Conservation (phyloP, 2,888 invertebrate genomes). For the Serripes groenlandicus region DNA sequence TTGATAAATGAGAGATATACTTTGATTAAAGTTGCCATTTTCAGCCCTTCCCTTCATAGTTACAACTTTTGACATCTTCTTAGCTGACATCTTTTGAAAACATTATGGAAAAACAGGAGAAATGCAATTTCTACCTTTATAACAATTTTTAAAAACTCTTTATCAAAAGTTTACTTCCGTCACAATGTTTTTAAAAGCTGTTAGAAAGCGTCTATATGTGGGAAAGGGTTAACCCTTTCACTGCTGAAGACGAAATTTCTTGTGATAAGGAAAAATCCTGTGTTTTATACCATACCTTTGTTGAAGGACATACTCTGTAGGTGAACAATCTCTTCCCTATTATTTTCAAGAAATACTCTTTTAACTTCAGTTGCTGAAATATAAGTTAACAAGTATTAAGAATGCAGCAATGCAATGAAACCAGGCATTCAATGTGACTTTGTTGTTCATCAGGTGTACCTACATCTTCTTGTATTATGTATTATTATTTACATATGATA, state of each 20-base stretch:
- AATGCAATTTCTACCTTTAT: not conserved
- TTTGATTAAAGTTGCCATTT: no score
- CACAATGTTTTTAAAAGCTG: no score
- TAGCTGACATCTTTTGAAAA: no score
- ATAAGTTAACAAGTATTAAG: not conserved
- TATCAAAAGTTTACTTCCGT: not conserved
- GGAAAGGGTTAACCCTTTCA: not conserved
- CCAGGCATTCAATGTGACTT: no score
- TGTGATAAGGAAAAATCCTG: not conserved
- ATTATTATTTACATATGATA: no score
- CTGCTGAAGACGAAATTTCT: not conserved
- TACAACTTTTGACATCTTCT: no score
- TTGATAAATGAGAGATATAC: no score
- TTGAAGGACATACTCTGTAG: conserved; percentile 96
- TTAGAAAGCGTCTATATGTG: not conserved
- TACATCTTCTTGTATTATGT: no score
- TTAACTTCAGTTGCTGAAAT: conserved; percentile 92
- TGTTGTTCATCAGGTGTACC: no score
- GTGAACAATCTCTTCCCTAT: conserved; percentile 96
- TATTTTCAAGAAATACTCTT: conserved; percentile 96
- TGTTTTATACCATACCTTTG: conserved; percentile 90
- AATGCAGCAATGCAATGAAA: no score
- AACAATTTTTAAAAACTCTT: not conserved
- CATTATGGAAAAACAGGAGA: not conserved
- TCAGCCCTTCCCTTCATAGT: no score